Base-by-base conservation (phyloP, 2,113 vertebrate genomes). In the Pseudopipra pipra region DNA sequence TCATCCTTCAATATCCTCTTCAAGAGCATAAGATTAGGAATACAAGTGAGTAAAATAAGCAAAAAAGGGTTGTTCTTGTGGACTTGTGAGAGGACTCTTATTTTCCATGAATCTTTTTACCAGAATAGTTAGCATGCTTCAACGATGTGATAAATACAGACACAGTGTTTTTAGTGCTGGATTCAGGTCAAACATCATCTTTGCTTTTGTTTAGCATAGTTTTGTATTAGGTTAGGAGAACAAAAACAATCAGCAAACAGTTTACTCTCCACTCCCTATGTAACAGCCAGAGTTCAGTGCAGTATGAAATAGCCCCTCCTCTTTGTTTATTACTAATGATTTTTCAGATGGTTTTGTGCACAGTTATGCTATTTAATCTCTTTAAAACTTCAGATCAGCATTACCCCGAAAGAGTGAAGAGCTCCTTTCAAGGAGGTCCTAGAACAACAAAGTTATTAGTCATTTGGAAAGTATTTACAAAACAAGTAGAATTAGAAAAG, bases 171-270 rank as follows among this genome's bases (percentile, higher is more conserved):
- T 75, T 61, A 78, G 41, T 77, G 65, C 73, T 96, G 94, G 89
- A 87, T 44, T 77, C 30, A 12, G 39, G 85, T 96, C 88, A 96
- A 95, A 90, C 89, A 90, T 91, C 63, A 84, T 96, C 77, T 92
- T 95, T 96, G 96, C 67, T 94, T 96, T 95, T 95, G 83, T 92
- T 95, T 93, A 92, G 73, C 89, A 91, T 92, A 95, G 68, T 96
- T 96, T 85, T 90, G 15, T 90, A 9, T 79, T 96, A 88, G 70
- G 43, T 90, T 97, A 43, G 83, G 62, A 83, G 91, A 96, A 94
- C 43, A 92, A 95, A 94, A 96, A 80, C 62, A 77, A 87, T 71
- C 90, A 77, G 19, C 59, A 78, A 96, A 92, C 70, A 75, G 75
- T 95, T 96, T 96, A 90, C 90, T 87, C 84, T 78, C 27, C 70